phyloP scores from a whole-genome alignment of 2,888 invertebrate species.

The Beris chalybata region DNA sequence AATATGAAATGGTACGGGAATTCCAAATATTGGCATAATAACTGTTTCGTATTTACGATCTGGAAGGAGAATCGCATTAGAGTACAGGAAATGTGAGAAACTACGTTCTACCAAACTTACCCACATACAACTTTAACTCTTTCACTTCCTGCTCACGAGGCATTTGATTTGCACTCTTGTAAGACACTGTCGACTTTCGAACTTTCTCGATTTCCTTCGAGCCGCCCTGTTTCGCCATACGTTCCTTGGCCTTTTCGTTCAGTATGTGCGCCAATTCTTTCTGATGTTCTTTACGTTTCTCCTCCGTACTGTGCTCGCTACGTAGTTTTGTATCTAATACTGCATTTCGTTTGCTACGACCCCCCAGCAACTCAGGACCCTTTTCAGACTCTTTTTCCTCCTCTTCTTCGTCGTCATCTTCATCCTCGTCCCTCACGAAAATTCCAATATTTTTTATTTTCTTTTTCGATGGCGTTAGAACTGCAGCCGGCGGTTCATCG shows the following conservation, averaged over 20 bases:
- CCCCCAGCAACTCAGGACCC: conserved; percentile 56
- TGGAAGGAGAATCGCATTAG: conserved; percentile 51
- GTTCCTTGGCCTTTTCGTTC: conserved; percentile 90
- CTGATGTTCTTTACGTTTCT: conserved; percentile 96
- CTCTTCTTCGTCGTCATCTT: conserved; percentile 78
- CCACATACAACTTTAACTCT: conserved; percentile 92
- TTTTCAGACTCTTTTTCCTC: conserved; percentile 68
- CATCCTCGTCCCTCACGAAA: conserved; percentile 88
- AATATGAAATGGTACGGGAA: conserved; percentile 97
- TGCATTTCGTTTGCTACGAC: conserved; percentile 80
- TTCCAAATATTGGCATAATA: conserved; percentile 95
- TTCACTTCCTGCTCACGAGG: conserved; percentile 92
- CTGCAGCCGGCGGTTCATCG: conserved; percentile 81
- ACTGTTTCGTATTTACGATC: conserved; percentile 97
- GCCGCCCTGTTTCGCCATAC: conserved; percentile 84
- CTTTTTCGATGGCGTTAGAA: conserved; percentile 91
- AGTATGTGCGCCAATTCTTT: conserved; percentile 87
- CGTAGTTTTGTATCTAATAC: conserved; percentile 91
- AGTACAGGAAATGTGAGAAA: too few species aligned
- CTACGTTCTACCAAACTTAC: conserved; percentile 58
- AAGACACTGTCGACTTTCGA: conserved; percentile 92
- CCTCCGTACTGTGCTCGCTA: conserved; percentile 94
- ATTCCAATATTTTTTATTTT: conserved; percentile 94
- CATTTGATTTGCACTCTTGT: conserved; percentile 89
- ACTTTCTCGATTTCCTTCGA: conserved; percentile 87